A percentile compares a stretch with the other conserved stretches of the same genome.
Conservation (phyloP, 2,888 invertebrate genomes). For the Caenorhabditis wallacei region DNA sequence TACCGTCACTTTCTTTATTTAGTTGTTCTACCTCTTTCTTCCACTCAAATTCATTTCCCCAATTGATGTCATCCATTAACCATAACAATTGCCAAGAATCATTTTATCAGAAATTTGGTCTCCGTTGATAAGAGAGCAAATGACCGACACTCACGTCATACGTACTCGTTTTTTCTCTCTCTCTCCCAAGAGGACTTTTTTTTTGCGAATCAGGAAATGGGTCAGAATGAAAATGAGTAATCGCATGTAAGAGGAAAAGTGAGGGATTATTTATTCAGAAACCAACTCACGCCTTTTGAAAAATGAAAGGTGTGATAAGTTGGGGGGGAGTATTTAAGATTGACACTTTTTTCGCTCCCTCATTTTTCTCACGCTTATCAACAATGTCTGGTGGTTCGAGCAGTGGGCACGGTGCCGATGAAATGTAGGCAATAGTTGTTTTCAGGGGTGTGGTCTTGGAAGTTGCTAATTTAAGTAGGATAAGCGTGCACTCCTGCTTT, state of each 20-base stretch:
- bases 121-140: constrained; percentile 23
- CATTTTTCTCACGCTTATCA: neutral
- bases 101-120: constrained; percentile 36
- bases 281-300: constrained; percentile 13
- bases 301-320: constrained; percentile 15
- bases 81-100: constrained; percentile 29
- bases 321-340: constrained; percentile 19
- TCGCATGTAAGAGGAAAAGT: too few relatives aligned
- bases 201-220: constrained; percentile 17
- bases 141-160: constrained; percentile 41
- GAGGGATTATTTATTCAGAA: constrained; percentile 15
- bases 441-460: neutral
- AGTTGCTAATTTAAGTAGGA: too few relatives aligned
- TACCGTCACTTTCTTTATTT: constrained; percentile 20
- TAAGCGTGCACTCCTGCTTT: too few relatives aligned
- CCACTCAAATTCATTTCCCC: neutral
- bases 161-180: neutral
- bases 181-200: constrained; percentile 15
- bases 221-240: constrained; percentile 25
- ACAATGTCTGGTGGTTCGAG: constrained; percentile 26
- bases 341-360: constrained; percentile 4
- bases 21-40: neutral
- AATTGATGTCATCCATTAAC: constrained; percentile 42
- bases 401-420: neutral
- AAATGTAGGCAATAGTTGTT: neutral